Evolutionary conservation across 2,113 vertebrate species (phyloP).

Genomic region (Proteles cristata): DNA sequence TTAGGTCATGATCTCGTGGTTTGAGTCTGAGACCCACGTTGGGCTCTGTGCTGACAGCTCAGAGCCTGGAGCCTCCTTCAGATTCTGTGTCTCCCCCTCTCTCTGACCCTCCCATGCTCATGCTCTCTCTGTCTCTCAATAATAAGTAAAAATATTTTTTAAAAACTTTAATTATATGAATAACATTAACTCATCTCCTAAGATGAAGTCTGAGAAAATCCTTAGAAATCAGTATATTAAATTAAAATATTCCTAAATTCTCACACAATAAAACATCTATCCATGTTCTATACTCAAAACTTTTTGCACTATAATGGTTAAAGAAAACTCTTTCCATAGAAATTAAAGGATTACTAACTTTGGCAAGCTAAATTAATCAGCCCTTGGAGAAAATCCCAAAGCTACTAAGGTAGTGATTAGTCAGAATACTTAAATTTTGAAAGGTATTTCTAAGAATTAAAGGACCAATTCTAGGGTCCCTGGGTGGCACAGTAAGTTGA

Average conservation of each 20-base stretch:
- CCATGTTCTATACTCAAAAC: conserved; percentile 4
- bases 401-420: background rate
- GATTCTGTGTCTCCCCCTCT: no score
- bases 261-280: conserved; percentile 14
- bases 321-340: background rate
- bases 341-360: conserved; percentile 11
- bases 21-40: no score
- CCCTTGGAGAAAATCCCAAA: conserved; percentile 40
- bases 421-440: background rate
- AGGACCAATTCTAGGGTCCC: background rate
- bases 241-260: conserved; percentile 40
- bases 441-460: conserved; percentile 57
- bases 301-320: background rate
- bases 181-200: conserved; percentile 51
- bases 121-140: no score
- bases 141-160: no score
- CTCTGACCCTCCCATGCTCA: no score
- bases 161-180: conserved; percentile 38
- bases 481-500: no score
- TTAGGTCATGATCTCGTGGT: no score
- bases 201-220: conserved; percentile 58
- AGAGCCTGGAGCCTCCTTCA: no score
- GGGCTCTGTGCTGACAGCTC: no score
- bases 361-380: background rate
- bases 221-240: background rate